Conservation (phyloP, 2,797 vertebrate genomes). For the Leptodactylus fallax region DNA sequence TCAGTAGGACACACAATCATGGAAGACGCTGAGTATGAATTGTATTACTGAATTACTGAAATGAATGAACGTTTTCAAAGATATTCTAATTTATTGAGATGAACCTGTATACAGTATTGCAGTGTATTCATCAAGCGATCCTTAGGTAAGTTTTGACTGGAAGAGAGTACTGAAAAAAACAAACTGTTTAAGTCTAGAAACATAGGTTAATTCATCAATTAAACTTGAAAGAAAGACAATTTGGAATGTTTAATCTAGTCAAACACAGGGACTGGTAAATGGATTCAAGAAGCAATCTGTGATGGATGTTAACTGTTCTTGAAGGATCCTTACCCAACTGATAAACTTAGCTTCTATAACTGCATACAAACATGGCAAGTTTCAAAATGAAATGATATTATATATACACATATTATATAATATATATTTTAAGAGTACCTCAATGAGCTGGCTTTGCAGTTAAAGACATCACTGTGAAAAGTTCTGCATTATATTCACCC, state of each 20-base stretch:
- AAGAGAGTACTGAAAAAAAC: neutral
- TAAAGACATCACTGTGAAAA: neutral
- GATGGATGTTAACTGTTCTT: neutral
- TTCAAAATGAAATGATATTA: no score
- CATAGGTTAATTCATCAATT: neutral
- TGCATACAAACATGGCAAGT: no score
- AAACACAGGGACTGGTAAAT: neutral
- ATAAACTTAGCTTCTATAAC: no score
- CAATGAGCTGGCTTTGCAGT: neutral
- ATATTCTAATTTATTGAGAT: no score
- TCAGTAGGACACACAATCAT: no score
- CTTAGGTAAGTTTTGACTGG: no score
- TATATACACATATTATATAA: no score
- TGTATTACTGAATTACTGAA: no score
- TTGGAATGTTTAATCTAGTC: neutral
- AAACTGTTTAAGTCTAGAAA: neutral
- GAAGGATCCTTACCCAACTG: neutral
- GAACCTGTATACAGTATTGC: no score
- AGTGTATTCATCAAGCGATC: no score
- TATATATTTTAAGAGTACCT: neutral
- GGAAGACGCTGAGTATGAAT: no score
- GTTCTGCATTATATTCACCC: neutral
- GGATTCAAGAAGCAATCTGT: neutral
- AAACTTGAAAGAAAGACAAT: neutral
- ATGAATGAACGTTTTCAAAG: no score